Conservation (phyloP, 2,113 vertebrate species). For the Colius striatus region DNA sequence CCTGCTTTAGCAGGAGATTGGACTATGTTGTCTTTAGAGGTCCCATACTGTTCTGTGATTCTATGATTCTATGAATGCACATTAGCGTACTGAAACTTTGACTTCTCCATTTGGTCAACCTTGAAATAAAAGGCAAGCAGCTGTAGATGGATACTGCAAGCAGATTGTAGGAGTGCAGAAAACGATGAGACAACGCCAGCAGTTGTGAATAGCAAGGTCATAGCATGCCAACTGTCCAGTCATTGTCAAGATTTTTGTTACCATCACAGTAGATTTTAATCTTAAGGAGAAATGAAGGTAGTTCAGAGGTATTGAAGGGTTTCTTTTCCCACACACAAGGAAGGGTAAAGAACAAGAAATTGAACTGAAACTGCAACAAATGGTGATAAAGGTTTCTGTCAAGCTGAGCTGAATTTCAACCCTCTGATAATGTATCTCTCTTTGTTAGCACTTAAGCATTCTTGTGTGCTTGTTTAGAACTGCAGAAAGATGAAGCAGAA, state of each 20-base stretch:
- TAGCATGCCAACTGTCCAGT: not conserved
- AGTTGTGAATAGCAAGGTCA: not conserved
- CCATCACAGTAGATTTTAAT: not conserved
- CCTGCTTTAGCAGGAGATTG: too few relatives aligned
- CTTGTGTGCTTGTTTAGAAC: conserved; percentile 58
- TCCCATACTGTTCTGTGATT: too few relatives aligned
- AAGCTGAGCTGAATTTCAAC: not conserved
- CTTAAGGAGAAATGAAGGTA: not conserved
- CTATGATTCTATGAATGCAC: too few relatives aligned
- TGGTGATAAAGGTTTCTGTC: not conserved
- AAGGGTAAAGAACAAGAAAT: not conserved
- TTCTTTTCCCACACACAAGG: not conserved
- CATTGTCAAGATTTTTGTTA: not conserved
- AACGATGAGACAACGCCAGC: not conserved
- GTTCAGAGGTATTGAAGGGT: not conserved
- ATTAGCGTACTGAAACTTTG: not conserved
- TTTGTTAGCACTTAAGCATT: not conserved
- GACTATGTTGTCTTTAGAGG: too few relatives aligned
- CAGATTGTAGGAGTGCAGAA: not conserved
- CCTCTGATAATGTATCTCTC: not conserved
- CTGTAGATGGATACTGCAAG: not conserved
- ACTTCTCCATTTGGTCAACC: not conserved
- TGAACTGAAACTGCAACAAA: not conserved
- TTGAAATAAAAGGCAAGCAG: not conserved
- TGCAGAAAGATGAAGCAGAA: conserved; percentile 76